A percentile compares a stretch with the other conserved stretches of the same genome.
Conservation (phyloP, 2,888 invertebrate species). For the Oligia latruncula region DNA sequence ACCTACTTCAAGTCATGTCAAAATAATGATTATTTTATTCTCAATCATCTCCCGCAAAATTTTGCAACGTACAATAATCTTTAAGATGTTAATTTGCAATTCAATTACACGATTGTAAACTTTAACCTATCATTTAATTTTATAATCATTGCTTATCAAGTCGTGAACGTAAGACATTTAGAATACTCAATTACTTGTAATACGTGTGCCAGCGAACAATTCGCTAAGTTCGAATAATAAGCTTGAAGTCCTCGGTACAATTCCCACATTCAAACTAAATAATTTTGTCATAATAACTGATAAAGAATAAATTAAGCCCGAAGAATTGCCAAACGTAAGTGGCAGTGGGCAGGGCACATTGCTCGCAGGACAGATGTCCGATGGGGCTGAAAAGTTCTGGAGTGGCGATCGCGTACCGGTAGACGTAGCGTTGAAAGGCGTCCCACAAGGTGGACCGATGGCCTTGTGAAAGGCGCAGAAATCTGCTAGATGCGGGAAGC, state of each 20-base stretch:
- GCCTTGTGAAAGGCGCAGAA: too few species aligned
- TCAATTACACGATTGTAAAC: slow-evolving; percentile 65
- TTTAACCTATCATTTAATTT: slow-evolving; percentile 58
- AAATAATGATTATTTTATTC: slow-evolving; percentile 40
- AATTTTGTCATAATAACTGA: neutral
- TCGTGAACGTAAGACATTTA: slow-evolving; percentile 34
- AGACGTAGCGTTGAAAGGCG: too few species aligned
- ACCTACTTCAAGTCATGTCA: slow-evolving; percentile 4
- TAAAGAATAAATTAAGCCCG: neutral
- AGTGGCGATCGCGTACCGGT: too few species aligned
- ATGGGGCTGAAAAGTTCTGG: too few species aligned
- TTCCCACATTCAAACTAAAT: slow-evolving; percentile 9
- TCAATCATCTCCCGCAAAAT: slow-evolving; percentile 27
- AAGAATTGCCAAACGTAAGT: too few species aligned
- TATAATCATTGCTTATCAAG: slow-evolving; percentile 62
- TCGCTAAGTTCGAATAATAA: slow-evolving; percentile 24
- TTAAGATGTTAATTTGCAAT: slow-evolving; percentile 57
- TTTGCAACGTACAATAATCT: slow-evolving; percentile 52
- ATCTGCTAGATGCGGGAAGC: too few species aligned
- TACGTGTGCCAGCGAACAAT: slow-evolving; percentile 32
- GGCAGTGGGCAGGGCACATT: too few species aligned
- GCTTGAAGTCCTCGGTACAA: neutral
- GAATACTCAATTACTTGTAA: slow-evolving; percentile 38
- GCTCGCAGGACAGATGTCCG: too few species aligned
- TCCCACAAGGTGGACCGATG: too few species aligned